Percentiles rank a stretch among this genome's conserved stretches.
Conservation (phyloP, 1,140 invertebrate genomes). For the Pseudomyrmex dendroicus region DNA sequence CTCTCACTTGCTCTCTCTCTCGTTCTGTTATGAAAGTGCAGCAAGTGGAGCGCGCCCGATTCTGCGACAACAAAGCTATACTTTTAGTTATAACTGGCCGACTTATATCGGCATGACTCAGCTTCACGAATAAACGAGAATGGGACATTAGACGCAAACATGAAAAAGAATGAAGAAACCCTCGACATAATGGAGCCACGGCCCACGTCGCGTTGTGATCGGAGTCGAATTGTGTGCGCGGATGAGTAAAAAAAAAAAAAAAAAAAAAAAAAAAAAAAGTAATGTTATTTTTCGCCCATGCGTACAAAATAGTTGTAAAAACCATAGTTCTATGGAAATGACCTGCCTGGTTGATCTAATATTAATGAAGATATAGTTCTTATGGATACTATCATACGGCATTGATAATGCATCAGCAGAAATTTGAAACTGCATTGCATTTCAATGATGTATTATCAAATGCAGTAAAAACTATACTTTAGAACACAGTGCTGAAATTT, state of each 20-base stretch:
- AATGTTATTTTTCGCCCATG: too few species aligned
- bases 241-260: background rate
- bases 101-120: slow-evolving; percentile 55
- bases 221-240: background rate
- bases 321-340: too few species aligned
- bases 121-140: slow-evolving; percentile 5
- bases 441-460: too few species aligned
- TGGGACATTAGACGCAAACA: background rate
- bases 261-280: too few species aligned
- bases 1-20: slow-evolving; percentile 68
- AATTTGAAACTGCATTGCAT: too few species aligned
- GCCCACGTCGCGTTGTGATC: background rate
- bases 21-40: slow-evolving; percentile 78
- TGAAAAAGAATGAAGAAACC: slow-evolving; percentile 19
- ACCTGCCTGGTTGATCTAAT: too few species aligned
- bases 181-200: slow-evolving; percentile 16
- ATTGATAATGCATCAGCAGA: too few species aligned
- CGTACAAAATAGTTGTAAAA: too few species aligned
- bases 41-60: slow-evolving; percentile 75
- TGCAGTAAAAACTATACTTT: too few species aligned
- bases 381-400: too few species aligned
- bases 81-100: slow-evolving; percentile 79
- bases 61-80: slow-evolving; percentile 75
- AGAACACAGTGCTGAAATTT: too few species aligned
- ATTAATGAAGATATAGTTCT: too few species aligned